Evolutionary conservation across 1,140 invertebrate species (phyloP).

Genomic region (Gonatopus flavifemur): DNA sequence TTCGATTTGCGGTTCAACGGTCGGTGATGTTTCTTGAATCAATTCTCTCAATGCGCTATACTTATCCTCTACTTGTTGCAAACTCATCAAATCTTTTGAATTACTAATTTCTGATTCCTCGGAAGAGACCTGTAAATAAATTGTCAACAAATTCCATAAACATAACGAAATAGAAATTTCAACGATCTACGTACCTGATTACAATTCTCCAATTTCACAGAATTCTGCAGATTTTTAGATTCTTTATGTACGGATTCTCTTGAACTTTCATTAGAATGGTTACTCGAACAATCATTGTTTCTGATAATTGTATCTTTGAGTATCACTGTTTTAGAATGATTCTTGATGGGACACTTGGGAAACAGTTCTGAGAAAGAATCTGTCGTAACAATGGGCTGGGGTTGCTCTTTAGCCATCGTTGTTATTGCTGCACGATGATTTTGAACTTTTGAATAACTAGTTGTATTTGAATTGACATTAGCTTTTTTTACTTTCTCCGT

Average conservation of each 20-base stretch:
- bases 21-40: conserved; percentile 35
- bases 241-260: too few relatives aligned
- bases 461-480: conserved; percentile 16
- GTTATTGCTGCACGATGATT: conserved; percentile 1
- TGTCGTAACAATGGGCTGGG: background rate
- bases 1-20: conserved; percentile 19
- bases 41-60: conserved; percentile 58
- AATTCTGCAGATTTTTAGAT: too few relatives aligned
- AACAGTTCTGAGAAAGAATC: conserved; percentile 46
- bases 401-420: conserved; percentile 8
- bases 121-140: too few relatives aligned
- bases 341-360: conserved; percentile 53
- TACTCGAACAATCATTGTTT: conserved; percentile 36
- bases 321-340: conserved; percentile 52
- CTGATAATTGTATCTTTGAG: conserved; percentile 56
- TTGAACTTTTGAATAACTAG: conserved; percentile 18
- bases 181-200: too few relatives aligned
- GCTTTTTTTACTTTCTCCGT: conserved; percentile 45
- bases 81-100: conserved; percentile 50
- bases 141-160: too few relatives aligned
- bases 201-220: too few relatives aligned
- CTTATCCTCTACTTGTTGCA: conserved; percentile 54
- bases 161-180: too few relatives aligned
- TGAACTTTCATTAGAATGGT: too few relatives aligned
- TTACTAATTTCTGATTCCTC: conserved; percentile 20